Base-by-base conservation (phyloP, 2,797 vertebrate species). In the Tokudaia muenninki region DNA sequence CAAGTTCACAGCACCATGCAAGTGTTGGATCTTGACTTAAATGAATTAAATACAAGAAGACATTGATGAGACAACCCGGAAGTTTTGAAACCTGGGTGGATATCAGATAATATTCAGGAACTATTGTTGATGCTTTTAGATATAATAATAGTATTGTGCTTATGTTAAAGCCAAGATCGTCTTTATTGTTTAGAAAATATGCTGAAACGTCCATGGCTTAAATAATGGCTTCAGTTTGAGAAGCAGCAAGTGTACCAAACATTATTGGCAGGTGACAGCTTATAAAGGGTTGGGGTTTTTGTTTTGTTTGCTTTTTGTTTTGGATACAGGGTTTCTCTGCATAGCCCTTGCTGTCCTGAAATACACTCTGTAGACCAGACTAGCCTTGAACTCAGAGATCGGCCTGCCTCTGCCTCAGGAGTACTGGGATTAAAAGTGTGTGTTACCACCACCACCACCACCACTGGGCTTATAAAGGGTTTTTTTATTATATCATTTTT, bases 181-280 rank as follows among this genome's bases (percentile, higher is more conserved):
- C 65, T 77, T 94, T 83, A 83, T 80, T 91, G 29, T 81, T 88
- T 92, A 72, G 59, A 75, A 96, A 92, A 97, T 50, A 87, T 19
- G 70, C 52, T 74, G 59, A 82, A 78, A 91, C 47, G 72, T 9
- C 61, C 52, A n/a, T 44, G 22, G 8, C 7, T 94, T 31, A 92
- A 92, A 90, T 26, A 37, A 74, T 86, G 59, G 26, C 61, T 61
- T 88, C 61, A 83, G 31, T 59, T 93, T 41, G n/a, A 88, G 59
- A 92, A 91, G 61, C 6, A 22, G 79, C 22, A 57, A 90, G 44
- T 5, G 74, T 16, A 78, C 74, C 16, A 61, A 90, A 41, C 44
- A 80, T 77, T 22, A 44, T 0, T 41, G 44, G 7, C 57, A 87
- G 70, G 61, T 13, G 52, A 81, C 19, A 50, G 47, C 52, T 70